These are phyloP conservation scores for Epinephelus lanceolatus DNA, from an alignment of 2,113 vertebrate genomes.

Conservation along the genomic window DNA sequence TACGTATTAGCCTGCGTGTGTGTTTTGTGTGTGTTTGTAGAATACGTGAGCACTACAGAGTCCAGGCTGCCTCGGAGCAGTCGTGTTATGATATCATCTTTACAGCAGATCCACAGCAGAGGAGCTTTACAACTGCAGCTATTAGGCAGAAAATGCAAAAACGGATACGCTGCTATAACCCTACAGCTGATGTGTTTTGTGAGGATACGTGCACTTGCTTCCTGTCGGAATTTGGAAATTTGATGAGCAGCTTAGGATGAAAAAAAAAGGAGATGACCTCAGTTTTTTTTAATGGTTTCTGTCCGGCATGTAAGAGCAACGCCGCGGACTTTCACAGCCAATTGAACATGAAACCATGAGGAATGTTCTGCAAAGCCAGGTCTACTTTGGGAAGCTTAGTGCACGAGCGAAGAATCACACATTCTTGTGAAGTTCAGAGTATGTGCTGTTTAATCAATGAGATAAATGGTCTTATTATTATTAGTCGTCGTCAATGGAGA, in stretches of 20 bases:
- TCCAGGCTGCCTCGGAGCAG: constrained; percentile 37
- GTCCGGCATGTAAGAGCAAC: constrained; percentile 62
- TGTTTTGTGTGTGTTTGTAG: constrained; percentile 41
- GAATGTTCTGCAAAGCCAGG: constrained; percentile 74
- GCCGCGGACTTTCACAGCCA: constrained; percentile 74
- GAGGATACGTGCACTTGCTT: background rate
- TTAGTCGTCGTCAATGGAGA: constrained; percentile 66
- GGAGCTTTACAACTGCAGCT: constrained; percentile 50
- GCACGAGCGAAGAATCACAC: constrained; percentile 72
- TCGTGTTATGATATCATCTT: constrained; percentile 48
- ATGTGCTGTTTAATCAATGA: constrained; percentile 75
- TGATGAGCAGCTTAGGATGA: constrained; percentile 21
- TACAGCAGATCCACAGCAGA: constrained; percentile 25
- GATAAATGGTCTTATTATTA: constrained; percentile 76
- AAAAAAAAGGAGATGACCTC: constrained; percentile 9
- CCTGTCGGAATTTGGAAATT: background rate
- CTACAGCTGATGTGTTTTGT: constrained; percentile 7
- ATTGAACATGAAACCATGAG: constrained; percentile 79
- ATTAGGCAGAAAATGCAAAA: constrained; percentile 39
- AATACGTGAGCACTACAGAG: constrained; percentile 39
- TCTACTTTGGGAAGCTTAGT: constrained; percentile 62
- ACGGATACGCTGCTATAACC: background rate
- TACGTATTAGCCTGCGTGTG: constrained; percentile 53
- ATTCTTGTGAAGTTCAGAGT: constrained; percentile 77
- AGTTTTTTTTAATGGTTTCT: constrained; percentile 56